These are phyloP conservation scores for Cerastis rubricosa DNA, from an alignment of 2,888 invertebrate genomes.

Conservation along the genomic window DNA sequence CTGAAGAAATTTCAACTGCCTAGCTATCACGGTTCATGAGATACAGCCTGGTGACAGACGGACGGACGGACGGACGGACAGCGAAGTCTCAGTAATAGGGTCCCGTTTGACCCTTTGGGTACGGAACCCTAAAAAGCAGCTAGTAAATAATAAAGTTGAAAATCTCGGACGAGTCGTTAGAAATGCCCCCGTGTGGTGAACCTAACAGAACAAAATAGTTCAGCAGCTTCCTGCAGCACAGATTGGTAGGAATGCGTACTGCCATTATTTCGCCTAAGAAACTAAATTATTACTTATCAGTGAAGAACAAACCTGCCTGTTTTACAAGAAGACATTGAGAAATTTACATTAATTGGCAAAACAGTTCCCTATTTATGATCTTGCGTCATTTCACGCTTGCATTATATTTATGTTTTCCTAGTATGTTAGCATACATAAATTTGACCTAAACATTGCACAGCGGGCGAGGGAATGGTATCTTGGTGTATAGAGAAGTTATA, in stretches of 20 bases:
- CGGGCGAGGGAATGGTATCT: conserved; percentile 47
- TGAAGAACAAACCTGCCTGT: conserved; percentile 54
- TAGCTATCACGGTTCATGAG: too few species aligned
- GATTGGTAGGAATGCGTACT: conserved; percentile 69
- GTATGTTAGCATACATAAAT: conserved; percentile 63
- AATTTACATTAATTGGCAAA: conserved; percentile 71
- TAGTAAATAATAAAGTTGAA: neutral
- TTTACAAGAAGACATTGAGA: conserved; percentile 58
- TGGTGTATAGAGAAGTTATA: conserved; percentile 29
- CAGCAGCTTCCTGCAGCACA: conserved; percentile 69
- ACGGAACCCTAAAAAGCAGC: too few species aligned
- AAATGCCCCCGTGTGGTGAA: conserved; percentile 25
- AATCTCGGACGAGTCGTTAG: neutral
- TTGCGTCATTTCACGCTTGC: conserved; percentile 47
- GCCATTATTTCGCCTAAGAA: conserved; percentile 77
- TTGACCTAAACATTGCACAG: conserved; percentile 66
- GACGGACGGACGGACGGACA: too few species aligned
- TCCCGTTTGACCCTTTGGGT: too few species aligned
- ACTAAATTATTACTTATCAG: conserved; percentile 75
- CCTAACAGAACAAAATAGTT: conserved; percentile 35
- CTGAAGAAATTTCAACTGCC: too few species aligned
- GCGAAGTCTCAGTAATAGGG: too few species aligned
- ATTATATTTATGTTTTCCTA: conserved; percentile 61
- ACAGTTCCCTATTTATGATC: conserved; percentile 57
- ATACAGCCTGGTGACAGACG: too few species aligned